phyloP scores from a whole-genome alignment of 2,113 vertebrate species.

The Ciconia maguari region DNA sequence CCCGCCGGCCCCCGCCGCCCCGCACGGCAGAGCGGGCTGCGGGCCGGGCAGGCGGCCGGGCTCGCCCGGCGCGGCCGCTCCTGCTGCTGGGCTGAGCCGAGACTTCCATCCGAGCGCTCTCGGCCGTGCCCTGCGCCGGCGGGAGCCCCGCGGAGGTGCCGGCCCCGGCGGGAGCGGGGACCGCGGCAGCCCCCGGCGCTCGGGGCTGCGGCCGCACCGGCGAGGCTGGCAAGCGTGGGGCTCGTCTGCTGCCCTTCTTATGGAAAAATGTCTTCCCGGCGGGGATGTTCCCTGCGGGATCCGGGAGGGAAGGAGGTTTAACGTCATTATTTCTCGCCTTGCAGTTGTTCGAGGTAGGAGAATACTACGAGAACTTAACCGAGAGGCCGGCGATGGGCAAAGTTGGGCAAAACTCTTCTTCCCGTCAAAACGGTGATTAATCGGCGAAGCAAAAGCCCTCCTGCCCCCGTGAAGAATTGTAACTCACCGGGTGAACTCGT shows the following conservation, averaged over 20 bases:
- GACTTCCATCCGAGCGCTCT: fast-evolving
- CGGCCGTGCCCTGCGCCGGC: not conserved
- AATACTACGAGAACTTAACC: not conserved
- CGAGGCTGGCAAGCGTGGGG: not conserved
- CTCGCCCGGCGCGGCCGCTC: too few species aligned
- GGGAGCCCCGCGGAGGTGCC: not conserved
- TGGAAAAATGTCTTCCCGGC: fast-evolving
- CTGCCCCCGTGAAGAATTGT: fast-evolving
- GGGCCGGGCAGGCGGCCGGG: not conserved
- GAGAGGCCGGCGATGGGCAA: not conserved
- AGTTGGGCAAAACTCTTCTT: not conserved
- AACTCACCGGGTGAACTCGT: not conserved
- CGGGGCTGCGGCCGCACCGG: too few species aligned
- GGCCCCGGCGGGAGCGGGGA: too few species aligned
- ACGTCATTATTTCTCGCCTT: too few species aligned
- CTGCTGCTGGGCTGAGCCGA: not conserved
- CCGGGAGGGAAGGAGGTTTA: not conserved
- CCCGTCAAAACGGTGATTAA: not conserved
- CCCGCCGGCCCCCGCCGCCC: not conserved
- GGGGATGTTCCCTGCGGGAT: not conserved
- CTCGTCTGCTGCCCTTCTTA: fast-evolving
- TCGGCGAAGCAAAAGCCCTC: not conserved
- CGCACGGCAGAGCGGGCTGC: not conserved
- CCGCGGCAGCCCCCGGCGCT: too few species aligned
- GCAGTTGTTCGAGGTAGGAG: too few species aligned